These are phyloP conservation scores for Maniola jurtina DNA, from an alignment of 1,140 invertebrate genomes.

Conservation along the genomic window DNA sequence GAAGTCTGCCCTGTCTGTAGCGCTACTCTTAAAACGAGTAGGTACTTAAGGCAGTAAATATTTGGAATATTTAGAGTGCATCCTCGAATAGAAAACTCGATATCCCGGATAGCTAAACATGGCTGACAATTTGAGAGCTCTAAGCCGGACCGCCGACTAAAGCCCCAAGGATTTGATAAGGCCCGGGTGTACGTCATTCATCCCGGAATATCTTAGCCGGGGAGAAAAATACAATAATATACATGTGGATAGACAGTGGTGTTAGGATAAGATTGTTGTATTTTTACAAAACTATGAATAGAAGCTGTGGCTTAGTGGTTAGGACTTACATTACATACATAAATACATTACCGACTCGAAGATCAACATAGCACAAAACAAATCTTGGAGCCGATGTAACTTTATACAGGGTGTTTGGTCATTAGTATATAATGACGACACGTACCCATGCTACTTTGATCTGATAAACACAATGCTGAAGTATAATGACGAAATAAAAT, in stretches of 20 bases:
- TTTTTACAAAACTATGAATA: background rate
- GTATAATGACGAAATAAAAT: no score
- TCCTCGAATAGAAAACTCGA: background rate
- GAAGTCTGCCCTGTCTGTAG: no score
- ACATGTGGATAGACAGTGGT: background rate
- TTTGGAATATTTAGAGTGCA: background rate
- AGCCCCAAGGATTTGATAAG: constrained; percentile 12
- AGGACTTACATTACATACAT: no score
- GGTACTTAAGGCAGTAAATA: no score
- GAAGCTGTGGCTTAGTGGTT: no score
- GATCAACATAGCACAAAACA: no score
- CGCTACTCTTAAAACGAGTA: background rate
- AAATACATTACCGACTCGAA: no score
- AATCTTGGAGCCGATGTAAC: no score
- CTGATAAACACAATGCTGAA: no score
- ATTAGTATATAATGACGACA: no score
- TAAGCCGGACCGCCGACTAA: constrained; percentile 4
- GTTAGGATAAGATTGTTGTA: background rate
- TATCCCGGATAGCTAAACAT: constrained; percentile 1
- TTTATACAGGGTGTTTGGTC: no score
- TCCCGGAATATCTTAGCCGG: constrained; percentile 1
- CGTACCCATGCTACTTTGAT: no score
- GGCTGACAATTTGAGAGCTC: constrained; percentile 15
- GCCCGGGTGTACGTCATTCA: constrained; percentile 7
- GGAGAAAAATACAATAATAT: constrained; percentile 4